phyloP scores from a whole-genome alignment of 2,113 vertebrate species.

The Bettongia penicillata region DNA sequence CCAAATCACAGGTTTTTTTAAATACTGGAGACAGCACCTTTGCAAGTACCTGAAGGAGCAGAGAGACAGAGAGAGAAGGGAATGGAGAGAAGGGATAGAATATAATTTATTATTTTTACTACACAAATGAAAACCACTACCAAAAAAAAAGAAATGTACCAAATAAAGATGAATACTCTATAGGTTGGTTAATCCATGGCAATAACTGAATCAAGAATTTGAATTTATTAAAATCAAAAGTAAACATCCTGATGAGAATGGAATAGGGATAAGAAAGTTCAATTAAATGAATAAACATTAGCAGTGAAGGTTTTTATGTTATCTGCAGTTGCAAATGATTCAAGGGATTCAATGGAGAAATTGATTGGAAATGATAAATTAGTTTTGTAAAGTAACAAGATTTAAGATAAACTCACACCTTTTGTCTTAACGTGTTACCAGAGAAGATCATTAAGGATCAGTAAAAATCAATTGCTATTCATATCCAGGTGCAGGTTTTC shows the following conservation, averaged over 20 bases:
- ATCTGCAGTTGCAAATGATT: neutral
- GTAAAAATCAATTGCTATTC: neutral
- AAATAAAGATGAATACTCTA: neutral
- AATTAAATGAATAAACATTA: neutral
- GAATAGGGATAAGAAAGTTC: neutral
- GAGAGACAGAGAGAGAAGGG: too few species aligned
- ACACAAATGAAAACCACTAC: neutral
- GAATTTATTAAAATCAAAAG: neutral
- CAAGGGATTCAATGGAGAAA: neutral
- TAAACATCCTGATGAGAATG: neutral
- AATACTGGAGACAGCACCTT: neutral
- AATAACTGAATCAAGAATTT: neutral
- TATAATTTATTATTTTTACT: neutral
- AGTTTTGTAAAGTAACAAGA: neutral
- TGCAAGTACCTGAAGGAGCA: neutral
- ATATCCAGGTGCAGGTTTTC: neutral
- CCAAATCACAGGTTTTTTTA: neutral
- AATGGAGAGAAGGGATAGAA: neutral
- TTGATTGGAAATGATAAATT: neutral
- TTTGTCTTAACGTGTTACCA: neutral
- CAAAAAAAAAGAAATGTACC: neutral
- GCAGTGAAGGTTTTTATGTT: neutral
- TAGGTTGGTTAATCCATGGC: neutral
- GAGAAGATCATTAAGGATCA: neutral
- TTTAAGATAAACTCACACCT: neutral